phyloP scores from a whole-genome alignment of 2,888 invertebrate genomes.

The Agrilus cyanescens region DNA sequence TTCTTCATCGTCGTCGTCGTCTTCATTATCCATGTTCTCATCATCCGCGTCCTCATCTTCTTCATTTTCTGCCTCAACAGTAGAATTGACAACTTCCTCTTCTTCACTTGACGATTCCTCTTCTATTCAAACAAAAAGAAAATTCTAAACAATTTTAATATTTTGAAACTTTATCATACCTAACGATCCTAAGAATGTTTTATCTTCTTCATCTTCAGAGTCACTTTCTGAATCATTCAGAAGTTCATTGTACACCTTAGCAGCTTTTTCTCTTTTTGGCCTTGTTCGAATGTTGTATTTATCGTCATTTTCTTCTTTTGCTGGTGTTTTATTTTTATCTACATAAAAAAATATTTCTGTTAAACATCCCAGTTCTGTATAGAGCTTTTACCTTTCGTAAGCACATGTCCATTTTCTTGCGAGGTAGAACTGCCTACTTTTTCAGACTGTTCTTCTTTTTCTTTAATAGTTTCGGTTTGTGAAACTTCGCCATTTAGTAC shows the following conservation, averaged over 20 bases:
- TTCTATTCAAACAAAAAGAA: too few species aligned
- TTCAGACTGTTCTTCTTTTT: slow-evolving; percentile 5
- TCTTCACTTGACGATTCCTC: slow-evolving; percentile 10
- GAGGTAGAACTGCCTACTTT: slow-evolving; percentile 20
- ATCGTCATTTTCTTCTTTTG: slow-evolving; percentile 21
- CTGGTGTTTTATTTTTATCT: slow-evolving; percentile 30
- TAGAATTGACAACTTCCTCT: slow-evolving; percentile 25
- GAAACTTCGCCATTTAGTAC: too few species aligned
- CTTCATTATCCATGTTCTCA: slow-evolving; percentile 40
- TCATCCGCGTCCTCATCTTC: slow-evolving; percentile 24
- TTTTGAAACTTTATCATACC: slow-evolving; percentile 15
- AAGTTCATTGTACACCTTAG: slow-evolving; percentile 41
- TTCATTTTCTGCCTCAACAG: slow-evolving; percentile 32
- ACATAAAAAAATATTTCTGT: slow-evolving; percentile 15
- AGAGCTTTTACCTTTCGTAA: slow-evolving; percentile 30
- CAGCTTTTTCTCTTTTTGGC: slow-evolving; percentile 23
- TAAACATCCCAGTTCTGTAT: slow-evolving; percentile 18
- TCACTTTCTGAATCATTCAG: slow-evolving; percentile 38
- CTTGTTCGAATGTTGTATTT: background rate
- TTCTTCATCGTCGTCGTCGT: slow-evolving; percentile 29
- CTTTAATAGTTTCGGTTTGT: too few species aligned
- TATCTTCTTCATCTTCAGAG: slow-evolving; percentile 52
- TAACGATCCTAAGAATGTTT: slow-evolving; percentile 46
- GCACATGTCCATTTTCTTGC: slow-evolving; percentile 40
- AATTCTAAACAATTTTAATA: too few species aligned